Percentiles rank a stretch among this genome's conserved stretches.
Evolutionary conservation across 2,113 vertebrate species (phyloP).

Genomic region (Empidonax alnorum): DNA sequence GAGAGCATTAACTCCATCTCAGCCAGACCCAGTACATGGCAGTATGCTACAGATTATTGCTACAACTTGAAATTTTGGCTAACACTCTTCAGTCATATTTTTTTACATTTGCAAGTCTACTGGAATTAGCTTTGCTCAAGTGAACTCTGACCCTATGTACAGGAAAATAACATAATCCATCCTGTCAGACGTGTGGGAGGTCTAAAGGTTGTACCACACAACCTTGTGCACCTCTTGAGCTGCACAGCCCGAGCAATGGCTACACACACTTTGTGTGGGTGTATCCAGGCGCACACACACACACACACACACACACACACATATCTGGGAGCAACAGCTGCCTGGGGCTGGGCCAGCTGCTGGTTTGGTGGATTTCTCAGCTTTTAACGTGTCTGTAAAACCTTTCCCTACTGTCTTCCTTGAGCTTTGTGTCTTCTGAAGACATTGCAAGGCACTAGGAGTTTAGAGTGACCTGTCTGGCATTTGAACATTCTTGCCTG

Average conservation of each 20-base stretch:
- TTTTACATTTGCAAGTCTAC: background rate
- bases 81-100: background rate
- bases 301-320: background rate
- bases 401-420: background rate
- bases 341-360: background rate
- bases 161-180: background rate
- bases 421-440: background rate
- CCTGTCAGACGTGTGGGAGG: background rate
- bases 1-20: background rate
- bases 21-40: background rate
- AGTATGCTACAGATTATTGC: background rate
- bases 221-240: background rate
- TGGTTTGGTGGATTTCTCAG: background rate
- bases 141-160: background rate
- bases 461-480: background rate
- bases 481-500: fast-evolving
- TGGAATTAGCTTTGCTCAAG: background rate
- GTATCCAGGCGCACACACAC: background rate
- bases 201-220: background rate
- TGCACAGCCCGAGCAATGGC: background rate
- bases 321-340: background rate
- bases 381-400: background rate
- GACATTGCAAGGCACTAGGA: background rate
- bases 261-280: fast-evolving
- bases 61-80: background rate